Conservation (phyloP, 2,797 vertebrate species). For the Propithecus deckenii region DNA sequence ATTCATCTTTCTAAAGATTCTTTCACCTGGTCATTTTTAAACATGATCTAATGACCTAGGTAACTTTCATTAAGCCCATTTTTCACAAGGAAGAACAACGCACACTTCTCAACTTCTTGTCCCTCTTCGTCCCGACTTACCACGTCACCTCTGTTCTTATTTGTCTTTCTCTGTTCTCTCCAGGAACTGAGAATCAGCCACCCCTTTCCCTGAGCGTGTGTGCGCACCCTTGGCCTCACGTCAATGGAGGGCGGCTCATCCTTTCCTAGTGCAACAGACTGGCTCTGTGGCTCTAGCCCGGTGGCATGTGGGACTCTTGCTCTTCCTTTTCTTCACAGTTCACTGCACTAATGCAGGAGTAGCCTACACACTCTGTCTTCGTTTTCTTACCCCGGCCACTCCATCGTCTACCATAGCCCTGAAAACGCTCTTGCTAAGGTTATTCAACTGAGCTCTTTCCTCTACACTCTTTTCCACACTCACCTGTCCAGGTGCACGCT, state of each 20-base stretch:
- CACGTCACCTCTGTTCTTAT: fast-evolving
- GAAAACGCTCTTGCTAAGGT: neutral
- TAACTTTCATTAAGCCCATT: neutral
- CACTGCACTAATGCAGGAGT: neutral
- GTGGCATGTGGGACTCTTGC: neutral
- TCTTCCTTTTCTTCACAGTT: neutral
- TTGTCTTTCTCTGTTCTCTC: too few species aligned
- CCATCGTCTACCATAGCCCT: fast-evolving
- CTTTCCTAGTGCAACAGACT: too few species aligned
- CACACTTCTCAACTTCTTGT: neutral
- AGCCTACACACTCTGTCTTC: neutral
- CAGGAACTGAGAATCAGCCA: neutral
- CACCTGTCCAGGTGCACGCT: neutral
- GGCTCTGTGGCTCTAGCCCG: neutral
- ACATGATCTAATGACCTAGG: neutral
- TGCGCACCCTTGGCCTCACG: neutral
- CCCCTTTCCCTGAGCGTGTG: fast-evolving
- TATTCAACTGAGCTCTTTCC: neutral
- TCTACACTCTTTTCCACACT: too few species aligned
- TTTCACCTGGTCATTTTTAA: neutral
- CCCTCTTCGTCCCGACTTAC: neutral
- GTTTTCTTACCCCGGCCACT: neutral
- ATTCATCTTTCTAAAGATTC: neutral
- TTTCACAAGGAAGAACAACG: neutral
- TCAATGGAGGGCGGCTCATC: fast-evolving